phyloP scores from a whole-genome alignment of 2,888 invertebrate species.

The Tipula confusa region DNA sequence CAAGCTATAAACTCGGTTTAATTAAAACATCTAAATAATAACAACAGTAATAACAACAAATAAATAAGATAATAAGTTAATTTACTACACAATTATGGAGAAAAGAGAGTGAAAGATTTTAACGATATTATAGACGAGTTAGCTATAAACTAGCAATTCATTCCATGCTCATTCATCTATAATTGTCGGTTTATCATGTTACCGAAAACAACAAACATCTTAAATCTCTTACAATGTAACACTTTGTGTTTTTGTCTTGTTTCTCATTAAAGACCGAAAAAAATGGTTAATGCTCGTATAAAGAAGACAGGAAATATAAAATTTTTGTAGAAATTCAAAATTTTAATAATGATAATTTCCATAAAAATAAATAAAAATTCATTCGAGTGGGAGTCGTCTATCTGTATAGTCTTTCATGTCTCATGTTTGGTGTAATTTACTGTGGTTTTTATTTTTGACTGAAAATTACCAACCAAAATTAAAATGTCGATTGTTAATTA shows the following conservation, averaged over 20 bases:
- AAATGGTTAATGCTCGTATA: not conserved
- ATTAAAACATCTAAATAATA: not conserved
- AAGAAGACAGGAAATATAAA: conserved; percentile 20
- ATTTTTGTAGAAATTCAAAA: not conserved
- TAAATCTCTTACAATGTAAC: conserved; percentile 25
- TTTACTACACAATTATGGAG: not conserved
- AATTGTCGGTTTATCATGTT: conserved; percentile 3
- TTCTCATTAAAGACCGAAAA: not conserved
- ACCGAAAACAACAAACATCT: conserved; percentile 1
- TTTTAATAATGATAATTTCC: conserved; percentile 25
- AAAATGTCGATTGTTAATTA: conserved; percentile 6
- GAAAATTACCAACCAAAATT: not conserved
- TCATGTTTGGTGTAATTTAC: not conserved
- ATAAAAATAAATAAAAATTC: not conserved
- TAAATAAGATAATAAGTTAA: not conserved
- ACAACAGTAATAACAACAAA: too few relatives aligned
- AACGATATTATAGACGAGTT: too few relatives aligned
- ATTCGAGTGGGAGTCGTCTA: conserved; percentile 4
- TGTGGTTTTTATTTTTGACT: not conserved
- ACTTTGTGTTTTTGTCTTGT: not conserved
- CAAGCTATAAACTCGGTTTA: not conserved
- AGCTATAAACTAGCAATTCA: conserved; percentile 13
- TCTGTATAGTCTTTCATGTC: not conserved
- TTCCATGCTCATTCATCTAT: not conserved
- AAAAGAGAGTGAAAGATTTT: not conserved